These are phyloP conservation scores for Rhinophrynus dorsalis DNA, from an alignment of 2,797 vertebrate genomes.

Conservation along the genomic window DNA sequence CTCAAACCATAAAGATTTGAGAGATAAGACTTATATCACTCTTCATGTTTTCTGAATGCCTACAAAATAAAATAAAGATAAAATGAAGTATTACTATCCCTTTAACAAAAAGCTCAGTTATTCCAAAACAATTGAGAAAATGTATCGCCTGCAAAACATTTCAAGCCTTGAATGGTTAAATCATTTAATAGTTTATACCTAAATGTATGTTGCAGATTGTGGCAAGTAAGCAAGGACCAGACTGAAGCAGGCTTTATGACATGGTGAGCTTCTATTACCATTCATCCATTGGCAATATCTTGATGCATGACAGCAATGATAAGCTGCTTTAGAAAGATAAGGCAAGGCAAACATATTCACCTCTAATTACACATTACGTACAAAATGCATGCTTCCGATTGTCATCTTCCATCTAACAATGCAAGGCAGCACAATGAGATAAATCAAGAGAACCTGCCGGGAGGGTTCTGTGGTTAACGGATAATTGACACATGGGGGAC, in stretches of 20 bases:
- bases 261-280: constrained; percentile 37
- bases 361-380: constrained; percentile 46
- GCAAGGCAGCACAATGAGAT: constrained; percentile 41
- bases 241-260: constrained; percentile 22
- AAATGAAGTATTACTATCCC: too few relatives aligned
- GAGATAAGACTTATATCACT: too few relatives aligned
- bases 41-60: too few relatives aligned
- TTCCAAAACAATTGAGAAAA: too few relatives aligned
- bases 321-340: constrained; percentile 49
- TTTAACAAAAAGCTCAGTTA: too few relatives aligned
- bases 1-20: too few relatives aligned
- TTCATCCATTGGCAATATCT: constrained; percentile 29
- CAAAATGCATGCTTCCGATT: constrained; percentile 43
- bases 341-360: constrained; percentile 48
- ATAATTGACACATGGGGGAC: constrained; percentile 45
- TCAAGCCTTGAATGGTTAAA: not conserved
- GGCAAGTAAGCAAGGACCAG: constrained; percentile 26
- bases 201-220: not conserved
- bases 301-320: constrained; percentile 44
- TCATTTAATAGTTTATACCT: too few relatives aligned
- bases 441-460: constrained; percentile 40
- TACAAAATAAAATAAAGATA: too few relatives aligned
- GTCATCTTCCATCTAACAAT: constrained; percentile 47
- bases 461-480: constrained; percentile 43
- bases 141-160: not conserved